These are phyloP conservation scores for Pycnomerus fuliginosus DNA, from an alignment of 2,888 invertebrate genomes.

Conservation along the genomic window DNA sequence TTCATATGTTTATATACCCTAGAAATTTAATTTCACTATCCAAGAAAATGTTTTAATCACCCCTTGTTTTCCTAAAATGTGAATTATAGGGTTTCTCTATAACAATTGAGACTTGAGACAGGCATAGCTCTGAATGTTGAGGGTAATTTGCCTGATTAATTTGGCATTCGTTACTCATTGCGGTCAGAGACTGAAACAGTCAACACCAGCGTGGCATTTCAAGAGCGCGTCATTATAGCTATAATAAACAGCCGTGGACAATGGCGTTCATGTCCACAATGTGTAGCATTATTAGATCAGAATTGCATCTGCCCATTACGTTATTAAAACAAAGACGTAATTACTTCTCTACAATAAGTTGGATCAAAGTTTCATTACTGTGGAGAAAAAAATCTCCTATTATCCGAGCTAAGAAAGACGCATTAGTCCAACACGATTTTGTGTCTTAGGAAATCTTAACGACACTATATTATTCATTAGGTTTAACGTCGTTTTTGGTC, in stretches of 20 bases:
- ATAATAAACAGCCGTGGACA: constrained; percentile 24
- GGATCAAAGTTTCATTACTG: constrained; percentile 2
- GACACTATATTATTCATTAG: constrained; percentile 22
- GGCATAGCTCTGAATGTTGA: constrained; percentile 22
- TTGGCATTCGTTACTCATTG: constrained; percentile 30
- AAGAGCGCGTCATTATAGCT: constrained; percentile 24
- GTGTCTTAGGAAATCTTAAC: constrained; percentile 13
- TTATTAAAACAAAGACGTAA: constrained; percentile 16
- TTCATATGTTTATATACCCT: neutral
- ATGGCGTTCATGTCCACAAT: constrained; percentile 18
- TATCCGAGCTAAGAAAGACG: constrained; percentile 9
- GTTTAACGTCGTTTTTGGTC: constrained; percentile 16
- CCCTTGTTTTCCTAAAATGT: no score
- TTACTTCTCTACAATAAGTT: constrained; percentile 7
- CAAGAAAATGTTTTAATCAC: no score
- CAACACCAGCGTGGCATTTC: constrained; percentile 23
- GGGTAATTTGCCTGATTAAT: constrained; percentile 30
- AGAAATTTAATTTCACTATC: no score
- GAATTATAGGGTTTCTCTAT: no score
- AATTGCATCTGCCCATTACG: constrained; percentile 10
- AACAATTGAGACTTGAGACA: no score
- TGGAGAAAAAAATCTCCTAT: constrained; percentile 11
- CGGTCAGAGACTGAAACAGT: constrained; percentile 20
- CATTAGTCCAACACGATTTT: constrained; percentile 14
- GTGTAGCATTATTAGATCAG: constrained; percentile 18